A percentile compares a stretch with the other conserved stretches of the same genome.
These are phyloP conservation scores for Menidia beryllina DNA, from an alignment of 2,113 vertebrate genomes.

Conservation along the genomic window DNA sequence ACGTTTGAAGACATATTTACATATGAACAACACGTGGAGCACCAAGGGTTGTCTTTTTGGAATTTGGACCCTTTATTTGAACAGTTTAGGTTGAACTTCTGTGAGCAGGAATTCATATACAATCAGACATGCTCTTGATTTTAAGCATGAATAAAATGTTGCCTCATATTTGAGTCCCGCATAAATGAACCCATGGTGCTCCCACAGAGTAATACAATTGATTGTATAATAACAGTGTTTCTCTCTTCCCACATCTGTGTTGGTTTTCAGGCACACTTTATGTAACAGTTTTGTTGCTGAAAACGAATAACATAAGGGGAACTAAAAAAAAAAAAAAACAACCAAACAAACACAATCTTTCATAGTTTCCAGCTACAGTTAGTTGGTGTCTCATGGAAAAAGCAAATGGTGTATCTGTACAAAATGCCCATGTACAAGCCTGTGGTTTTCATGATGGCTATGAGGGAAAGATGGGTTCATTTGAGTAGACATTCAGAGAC, in stretches of 20 bases:
- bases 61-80: constrained; percentile 40
- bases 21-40: constrained; percentile 72
- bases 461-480: constrained; percentile 33
- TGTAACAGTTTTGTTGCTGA: constrained; percentile 83
- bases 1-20: constrained; percentile 81
- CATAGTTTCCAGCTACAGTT: constrained; percentile 82
- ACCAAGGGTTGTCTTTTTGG: constrained; percentile 66
- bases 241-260: constrained; percentile 67
- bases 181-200: constrained; percentile 72
- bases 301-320: constrained; percentile 35
- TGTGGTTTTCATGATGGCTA: constrained; percentile 24
- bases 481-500: constrained; percentile 56
- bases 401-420: constrained; percentile 60
- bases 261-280: constrained; percentile 95
- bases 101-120: constrained; percentile 48
- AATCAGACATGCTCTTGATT: constrained; percentile 58
- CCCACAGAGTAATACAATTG: constrained; percentile 83
- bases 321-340: constrained; percentile 70
- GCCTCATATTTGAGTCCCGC: constrained; percentile 23
- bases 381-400: constrained; percentile 79
- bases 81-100: constrained; percentile 25
- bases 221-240: constrained; percentile 86
- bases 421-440: constrained; percentile 73
- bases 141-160: constrained; percentile 35
- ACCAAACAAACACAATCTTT: constrained; percentile 84